Percentiles rank a stretch among this genome's conserved stretches.
phyloP scores from a whole-genome alignment of 2,888 invertebrate species.

The Lochmaea crataegi region DNA sequence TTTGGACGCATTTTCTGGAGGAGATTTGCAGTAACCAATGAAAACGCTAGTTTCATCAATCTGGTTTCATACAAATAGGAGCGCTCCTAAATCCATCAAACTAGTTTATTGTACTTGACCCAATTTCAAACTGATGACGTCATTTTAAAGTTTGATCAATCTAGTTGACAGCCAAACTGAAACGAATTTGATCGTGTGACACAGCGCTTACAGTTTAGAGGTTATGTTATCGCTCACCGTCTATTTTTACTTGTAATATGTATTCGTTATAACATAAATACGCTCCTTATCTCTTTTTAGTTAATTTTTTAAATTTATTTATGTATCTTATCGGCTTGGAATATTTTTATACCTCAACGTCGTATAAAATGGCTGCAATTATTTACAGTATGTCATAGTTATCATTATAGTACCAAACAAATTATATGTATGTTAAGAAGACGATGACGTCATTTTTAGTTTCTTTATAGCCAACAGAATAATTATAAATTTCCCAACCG shows the following conservation, averaged over 20 bases:
- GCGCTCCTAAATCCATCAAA: no score
- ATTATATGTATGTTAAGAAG: background rate
- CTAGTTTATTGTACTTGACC: no score
- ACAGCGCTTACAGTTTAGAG: background rate
- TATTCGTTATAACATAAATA: slow-evolving; percentile 12
- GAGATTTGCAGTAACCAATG: no score
- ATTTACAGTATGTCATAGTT: background rate
- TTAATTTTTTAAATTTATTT: slow-evolving; percentile 35
- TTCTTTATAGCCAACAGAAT: no score
- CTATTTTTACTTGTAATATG: slow-evolving; percentile 6
- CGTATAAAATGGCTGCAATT: slow-evolving; percentile 11
- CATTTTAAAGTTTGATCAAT: no score
- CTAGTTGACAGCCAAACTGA: no score
- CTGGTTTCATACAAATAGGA: no score
- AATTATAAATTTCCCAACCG: no score
- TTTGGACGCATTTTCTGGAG: no score
- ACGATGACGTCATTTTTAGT: background rate
- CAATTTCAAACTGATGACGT: no score
- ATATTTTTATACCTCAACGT: slow-evolving; percentile 29
- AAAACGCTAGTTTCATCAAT: no score
- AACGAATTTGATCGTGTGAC: no score
- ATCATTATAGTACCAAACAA: background rate
- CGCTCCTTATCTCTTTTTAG: slow-evolving; percentile 29
- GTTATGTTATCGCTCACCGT: background rate
- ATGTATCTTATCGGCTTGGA: slow-evolving; percentile 34